phyloP scores from a whole-genome alignment of 2,797 vertebrate genomes.

The Paedocypris micromegethes region DNA sequence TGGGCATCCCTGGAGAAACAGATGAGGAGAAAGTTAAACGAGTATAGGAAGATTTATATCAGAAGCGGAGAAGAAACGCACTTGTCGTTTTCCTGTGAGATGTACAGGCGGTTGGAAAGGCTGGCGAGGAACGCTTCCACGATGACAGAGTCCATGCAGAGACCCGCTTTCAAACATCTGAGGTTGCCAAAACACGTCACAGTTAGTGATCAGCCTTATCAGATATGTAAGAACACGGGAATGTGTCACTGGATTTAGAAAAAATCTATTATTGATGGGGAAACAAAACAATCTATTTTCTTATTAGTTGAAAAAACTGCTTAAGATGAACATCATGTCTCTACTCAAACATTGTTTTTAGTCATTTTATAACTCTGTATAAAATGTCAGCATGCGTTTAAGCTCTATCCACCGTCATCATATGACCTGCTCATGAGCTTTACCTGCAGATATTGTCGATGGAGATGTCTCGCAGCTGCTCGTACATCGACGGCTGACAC shows the following conservation, averaged over 20 bases:
- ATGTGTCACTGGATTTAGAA: no score
- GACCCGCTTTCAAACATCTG: slow-evolving; percentile 91
- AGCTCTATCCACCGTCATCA: no score
- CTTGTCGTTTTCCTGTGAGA: slow-evolving; percentile 98
- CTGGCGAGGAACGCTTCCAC: slow-evolving; percentile 97
- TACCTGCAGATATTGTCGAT: slow-evolving; percentile 99
- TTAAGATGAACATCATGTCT: no score
- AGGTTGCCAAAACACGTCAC: background rate
- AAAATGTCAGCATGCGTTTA: no score
- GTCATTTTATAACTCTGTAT: no score
- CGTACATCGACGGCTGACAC: slow-evolving; percentile 92
- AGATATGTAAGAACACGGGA: background rate
- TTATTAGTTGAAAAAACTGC: no score
- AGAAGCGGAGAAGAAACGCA: slow-evolving; percentile 54
- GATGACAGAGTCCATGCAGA: slow-evolving; percentile 88
- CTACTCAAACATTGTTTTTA: no score
- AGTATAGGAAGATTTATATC: no score
- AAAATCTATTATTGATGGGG: no score
- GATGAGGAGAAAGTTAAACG: background rate
- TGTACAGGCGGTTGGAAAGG: slow-evolving; percentile 95
- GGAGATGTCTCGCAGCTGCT: slow-evolving; percentile 94
- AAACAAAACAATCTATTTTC: no score
- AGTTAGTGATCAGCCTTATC: background rate
- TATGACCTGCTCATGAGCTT: background rate
- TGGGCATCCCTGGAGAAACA: slow-evolving; percentile 79